These are phyloP conservation scores for Nannoperca australis DNA, from an alignment of 2,797 vertebrate species.

Conservation along the genomic window DNA sequence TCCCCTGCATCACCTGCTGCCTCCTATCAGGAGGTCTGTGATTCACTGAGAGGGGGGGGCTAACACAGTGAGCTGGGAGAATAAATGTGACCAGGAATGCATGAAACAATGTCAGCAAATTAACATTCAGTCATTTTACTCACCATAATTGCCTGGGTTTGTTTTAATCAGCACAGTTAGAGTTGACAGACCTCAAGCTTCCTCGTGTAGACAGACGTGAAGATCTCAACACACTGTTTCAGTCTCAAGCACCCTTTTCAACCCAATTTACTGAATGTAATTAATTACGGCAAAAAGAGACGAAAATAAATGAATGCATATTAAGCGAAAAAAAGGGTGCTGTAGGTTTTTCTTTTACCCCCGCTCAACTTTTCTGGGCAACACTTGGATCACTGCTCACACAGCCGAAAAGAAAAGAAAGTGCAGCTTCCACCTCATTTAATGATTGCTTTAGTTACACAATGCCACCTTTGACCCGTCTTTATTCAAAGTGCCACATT, in stretches of 20 bases:
- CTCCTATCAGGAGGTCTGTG: neutral
- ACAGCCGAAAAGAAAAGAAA: constrained; percentile 24
- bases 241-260: constrained; percentile 13
- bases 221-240: constrained; percentile 26
- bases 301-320: constrained; percentile 23
- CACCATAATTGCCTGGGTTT: constrained; percentile 28
- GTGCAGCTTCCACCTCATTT: constrained; percentile 61
- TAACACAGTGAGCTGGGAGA: too few relatives aligned
- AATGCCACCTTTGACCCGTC: constrained; percentile 58
- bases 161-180: constrained; percentile 47
- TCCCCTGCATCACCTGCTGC: neutral
- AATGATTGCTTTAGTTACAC: constrained; percentile 68
- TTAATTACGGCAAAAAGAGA: constrained; percentile 45
- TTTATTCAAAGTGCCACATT: constrained; percentile 48
- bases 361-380: neutral
- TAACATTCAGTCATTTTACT: constrained; percentile 15
- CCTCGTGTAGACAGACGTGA: constrained; percentile 15
- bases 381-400: constrained; percentile 41
- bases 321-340: constrained; percentile 1
- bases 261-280: constrained; percentile 58
- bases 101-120: constrained; percentile 26
- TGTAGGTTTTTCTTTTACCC: neutral
- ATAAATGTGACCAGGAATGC: neutral
- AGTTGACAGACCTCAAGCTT: constrained; percentile 43
- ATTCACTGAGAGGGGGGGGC: too few relatives aligned